A percentile compares a stretch with the other conserved stretches of the same genome.
Evolutionary conservation across 2,888 invertebrate species (phyloP).

Genomic region (Strigamia transsilvanica): DNA sequence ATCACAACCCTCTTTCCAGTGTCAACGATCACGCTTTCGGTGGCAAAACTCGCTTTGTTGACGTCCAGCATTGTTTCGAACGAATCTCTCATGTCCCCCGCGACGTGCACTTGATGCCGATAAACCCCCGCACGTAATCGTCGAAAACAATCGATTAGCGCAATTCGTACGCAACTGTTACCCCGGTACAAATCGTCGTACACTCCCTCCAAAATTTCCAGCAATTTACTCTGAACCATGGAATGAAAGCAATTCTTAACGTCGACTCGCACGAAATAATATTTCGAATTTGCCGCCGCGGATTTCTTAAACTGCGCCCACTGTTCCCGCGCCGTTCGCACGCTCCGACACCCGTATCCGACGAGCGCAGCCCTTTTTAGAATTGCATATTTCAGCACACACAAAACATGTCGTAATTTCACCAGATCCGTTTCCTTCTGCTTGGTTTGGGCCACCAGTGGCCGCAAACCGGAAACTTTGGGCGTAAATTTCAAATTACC

Average conservation of each 20-base stretch:
- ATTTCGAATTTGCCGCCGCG: background rate
- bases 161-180: background rate
- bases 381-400: background rate
- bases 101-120: background rate
- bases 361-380: background rate
- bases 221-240: background rate
- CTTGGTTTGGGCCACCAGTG: background rate
- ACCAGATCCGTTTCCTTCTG: background rate
- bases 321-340: background rate
- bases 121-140: background rate
- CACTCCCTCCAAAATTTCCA: background rate
- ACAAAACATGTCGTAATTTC: background rate
- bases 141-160: background rate
- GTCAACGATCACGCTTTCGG: background rate
- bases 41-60: background rate
- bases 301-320: background rate
- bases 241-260: conserved; percentile 12
- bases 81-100: background rate
- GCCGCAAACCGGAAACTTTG: background rate
- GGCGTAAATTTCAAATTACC: background rate
- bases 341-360: background rate
- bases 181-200: background rate
- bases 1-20: background rate
- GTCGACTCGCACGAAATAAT: conserved; percentile 5
- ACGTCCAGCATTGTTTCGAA: background rate